Evolutionary conservation across 2,113 vertebrate species (phyloP).

Genomic region (Hucho hucho): DNA sequence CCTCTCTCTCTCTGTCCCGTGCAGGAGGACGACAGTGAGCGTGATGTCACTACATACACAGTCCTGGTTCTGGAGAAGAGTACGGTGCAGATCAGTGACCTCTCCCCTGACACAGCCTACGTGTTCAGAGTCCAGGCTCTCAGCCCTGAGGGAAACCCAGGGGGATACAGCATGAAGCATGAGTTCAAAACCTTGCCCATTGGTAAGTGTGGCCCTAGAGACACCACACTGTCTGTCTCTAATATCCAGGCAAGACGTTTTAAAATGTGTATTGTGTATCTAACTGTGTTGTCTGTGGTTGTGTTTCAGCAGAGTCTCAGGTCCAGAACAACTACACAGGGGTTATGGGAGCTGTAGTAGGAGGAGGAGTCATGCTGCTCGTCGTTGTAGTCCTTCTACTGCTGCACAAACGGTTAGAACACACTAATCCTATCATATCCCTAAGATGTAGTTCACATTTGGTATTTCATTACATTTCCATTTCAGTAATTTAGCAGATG

Average conservation of each 20-base stretch:
- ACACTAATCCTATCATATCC: conserved; percentile 10
- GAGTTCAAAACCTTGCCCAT: conserved; percentile 81
- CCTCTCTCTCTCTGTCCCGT: background rate
- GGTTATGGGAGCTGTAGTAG: conserved; percentile 71
- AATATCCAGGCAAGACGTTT: background rate
- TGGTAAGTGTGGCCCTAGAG: conserved; percentile 44
- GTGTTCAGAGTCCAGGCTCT: conserved; percentile 87
- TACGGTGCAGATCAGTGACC: conserved; percentile 79
- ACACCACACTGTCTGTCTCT: background rate
- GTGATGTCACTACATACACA: conserved; percentile 89
- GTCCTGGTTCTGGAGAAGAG: conserved; percentile 86
- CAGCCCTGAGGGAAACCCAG: conserved; percentile 78
- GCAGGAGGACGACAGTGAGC: conserved; percentile 72
- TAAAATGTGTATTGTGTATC: conserved; percentile 10
- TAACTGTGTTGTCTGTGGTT: conserved; percentile 8
- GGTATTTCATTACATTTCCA: no score
- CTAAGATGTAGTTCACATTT: conserved; percentile 49
- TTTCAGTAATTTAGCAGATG: no score
- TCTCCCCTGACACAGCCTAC: conserved; percentile 83
- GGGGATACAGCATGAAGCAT: conserved; percentile 80
- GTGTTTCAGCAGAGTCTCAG: conserved; percentile 67
- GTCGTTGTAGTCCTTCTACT: conserved; percentile 74
- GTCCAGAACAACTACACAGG: conserved; percentile 70
- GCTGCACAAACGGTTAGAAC: conserved; percentile 77
- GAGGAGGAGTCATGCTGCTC: conserved; percentile 67